Base-by-base conservation (phyloP, 2,888 invertebrate genomes). In the Dendrolimus pini region DNA sequence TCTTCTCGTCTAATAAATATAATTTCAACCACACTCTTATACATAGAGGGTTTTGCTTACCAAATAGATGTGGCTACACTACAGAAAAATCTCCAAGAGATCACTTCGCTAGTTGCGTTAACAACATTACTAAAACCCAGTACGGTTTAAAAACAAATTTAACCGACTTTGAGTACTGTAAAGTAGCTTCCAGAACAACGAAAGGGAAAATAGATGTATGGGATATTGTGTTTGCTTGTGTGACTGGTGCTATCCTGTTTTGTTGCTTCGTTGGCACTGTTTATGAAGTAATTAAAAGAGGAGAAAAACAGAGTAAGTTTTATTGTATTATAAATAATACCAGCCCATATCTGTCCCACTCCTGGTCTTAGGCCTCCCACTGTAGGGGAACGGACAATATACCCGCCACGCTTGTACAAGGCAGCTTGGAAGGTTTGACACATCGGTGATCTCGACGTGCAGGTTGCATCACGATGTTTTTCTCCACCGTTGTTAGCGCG, bases 11-110 rank as follows among this genome's bases (percentile, higher is more conserved):
- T 1, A 69, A 75, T 57, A 66, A 62, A 1, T 73, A 68, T 53
- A 66, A 77, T 62, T 85, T 81, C 73, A 78, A 85, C 64, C 83
- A 77, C 65, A 73, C 77, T 0, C 70, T 68, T 13, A 64, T 85
- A 7, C 80, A 84, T 64, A 78, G 85, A 13, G 83, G 83, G 10
- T 71, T 75, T 62, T 83, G 83, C 62, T 61, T 83, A 18, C 61
- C 70, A 18, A 60, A 72, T 41, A 71, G 75, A 7, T 81, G 83
- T 62, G 57, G 60, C 0, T 68, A 67, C 55, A 55, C 71, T 41
- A 56, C 52, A 9, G 70, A 59, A 6, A 6, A 62, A 0, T 58
- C 62, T 2, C 52, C 58, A 7, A 56, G 57, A 9, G 53, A 18
- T 0, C 75, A 71, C 59, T 83, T 81, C 68, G 72, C 72, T 62